Evolutionary conservation across 2,888 invertebrate genomes (phyloP).

Genomic region (Drosophila merina): DNA sequence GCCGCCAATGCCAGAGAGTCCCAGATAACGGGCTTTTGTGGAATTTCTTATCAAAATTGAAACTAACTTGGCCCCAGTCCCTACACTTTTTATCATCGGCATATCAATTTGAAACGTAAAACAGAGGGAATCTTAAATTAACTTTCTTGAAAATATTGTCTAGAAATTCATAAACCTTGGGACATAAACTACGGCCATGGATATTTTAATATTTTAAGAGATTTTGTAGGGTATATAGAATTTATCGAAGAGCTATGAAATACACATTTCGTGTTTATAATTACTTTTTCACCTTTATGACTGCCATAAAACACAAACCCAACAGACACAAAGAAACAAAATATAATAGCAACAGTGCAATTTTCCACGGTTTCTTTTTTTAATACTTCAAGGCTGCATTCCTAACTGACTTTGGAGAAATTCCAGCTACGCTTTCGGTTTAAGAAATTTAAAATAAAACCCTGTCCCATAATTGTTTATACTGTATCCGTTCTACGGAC

Average conservation of each 20-base stretch:
- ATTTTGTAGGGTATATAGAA: conserved; percentile 5
- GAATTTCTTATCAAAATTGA: conserved; percentile 73
- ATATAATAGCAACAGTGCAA: background rate
- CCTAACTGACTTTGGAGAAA: background rate
- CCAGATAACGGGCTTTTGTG: conserved; percentile 51
- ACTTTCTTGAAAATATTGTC: too few relatives aligned
- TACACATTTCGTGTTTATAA: background rate
- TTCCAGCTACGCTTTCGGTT: background rate
- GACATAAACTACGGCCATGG: background rate
- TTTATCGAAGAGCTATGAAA: background rate
- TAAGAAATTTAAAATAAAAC: background rate
- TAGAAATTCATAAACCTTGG: too few relatives aligned
- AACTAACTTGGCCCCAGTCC: conserved; percentile 53
- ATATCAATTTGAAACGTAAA: conserved; percentile 32
- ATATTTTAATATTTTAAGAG: too few relatives aligned
- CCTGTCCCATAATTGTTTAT: background rate
- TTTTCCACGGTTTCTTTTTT: conserved; percentile 8
- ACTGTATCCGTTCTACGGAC: too few relatives aligned
- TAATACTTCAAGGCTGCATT: background rate
- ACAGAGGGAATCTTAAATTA: too few relatives aligned
- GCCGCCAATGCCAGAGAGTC: conserved; percentile 47
- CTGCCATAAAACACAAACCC: conserved; percentile 19
- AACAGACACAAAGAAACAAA: conserved; percentile 11
- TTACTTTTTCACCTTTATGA: conserved; percentile 22
- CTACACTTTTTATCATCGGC: conserved; percentile 37